Percentiles rank a stretch among this genome's conserved stretches.
Evolutionary conservation across 2,888 invertebrate genomes (phyloP).

Genomic region (Erpobdella octoculata): DNA sequence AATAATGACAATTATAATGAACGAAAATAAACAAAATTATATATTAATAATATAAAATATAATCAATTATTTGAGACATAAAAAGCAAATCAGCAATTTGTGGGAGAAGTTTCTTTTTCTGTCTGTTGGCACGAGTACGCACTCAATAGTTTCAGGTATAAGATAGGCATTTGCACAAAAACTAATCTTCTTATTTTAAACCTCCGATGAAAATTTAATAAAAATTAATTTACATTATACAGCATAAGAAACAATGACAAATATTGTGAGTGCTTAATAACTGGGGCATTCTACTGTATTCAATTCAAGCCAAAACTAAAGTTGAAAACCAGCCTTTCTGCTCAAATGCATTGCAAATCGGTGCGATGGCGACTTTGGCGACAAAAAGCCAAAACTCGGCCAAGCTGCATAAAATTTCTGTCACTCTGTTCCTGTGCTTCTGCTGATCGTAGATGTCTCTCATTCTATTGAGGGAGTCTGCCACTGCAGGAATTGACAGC

Average conservation of each 20-base stretch:
- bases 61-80: no score
- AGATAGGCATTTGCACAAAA: no score
- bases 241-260: background rate
- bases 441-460: slow-evolving; percentile 13
- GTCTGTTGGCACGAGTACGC: no score
- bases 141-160: no score
- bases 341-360: slow-evolving; percentile 5
- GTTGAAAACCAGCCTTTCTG: background rate
- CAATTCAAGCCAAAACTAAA: no score
- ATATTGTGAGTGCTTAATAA: no score
- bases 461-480: background rate
- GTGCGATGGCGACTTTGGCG: background rate
- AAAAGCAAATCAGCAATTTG: no score
- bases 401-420: background rate
- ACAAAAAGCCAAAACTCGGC: slow-evolving; percentile 11
- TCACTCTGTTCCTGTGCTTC: background rate
- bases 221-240: background rate
- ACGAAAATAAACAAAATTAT: background rate
- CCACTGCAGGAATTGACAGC: background rate
- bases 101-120: no score
- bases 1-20: background rate
- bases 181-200: no score
- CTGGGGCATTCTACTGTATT: no score
- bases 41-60: background rate
- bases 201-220: background rate